Conservation (phyloP, 2,888 invertebrate genomes). For the Caradrina kadenii region DNA sequence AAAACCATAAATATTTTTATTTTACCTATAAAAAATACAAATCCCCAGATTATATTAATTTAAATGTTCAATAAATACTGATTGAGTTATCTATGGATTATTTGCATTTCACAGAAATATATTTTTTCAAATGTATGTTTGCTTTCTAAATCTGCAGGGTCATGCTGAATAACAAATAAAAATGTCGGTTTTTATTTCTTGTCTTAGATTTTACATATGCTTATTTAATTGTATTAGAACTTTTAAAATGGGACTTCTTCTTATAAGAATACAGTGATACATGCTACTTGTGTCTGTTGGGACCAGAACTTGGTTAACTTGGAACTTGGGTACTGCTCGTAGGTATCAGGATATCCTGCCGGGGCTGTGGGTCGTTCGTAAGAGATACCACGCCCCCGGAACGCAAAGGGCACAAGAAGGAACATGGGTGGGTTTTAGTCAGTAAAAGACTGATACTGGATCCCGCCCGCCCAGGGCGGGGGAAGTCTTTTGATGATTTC, state of each 20-base stretch:
- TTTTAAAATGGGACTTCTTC: no score
- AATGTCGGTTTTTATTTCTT: slow-evolving; percentile 14
- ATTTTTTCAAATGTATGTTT: neutral
- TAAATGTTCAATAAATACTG: slow-evolving; percentile 3
- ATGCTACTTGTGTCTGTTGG: neutral
- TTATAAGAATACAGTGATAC: neutral
- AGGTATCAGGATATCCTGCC: no score
- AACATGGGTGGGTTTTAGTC: no score
- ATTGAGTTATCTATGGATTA: slow-evolving; percentile 40
- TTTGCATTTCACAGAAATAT: slow-evolving; percentile 23
- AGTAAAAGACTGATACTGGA: no score
- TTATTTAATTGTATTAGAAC: neutral
- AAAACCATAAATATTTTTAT: no score
- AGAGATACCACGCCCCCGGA: no score
- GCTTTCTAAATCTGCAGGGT: slow-evolving; percentile 35
- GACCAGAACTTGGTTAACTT: neutral
- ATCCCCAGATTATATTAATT: neutral
- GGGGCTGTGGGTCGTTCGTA: no score
- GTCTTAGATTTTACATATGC: neutral
- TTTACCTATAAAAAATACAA: neutral
- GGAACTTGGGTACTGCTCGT: no score
- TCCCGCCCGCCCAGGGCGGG: no score
- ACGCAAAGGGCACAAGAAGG: no score
- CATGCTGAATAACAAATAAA: slow-evolving; percentile 11
- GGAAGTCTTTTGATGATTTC: no score